Conservation (phyloP, 2,113 vertebrate species). For the Antechinus flavipes region DNA sequence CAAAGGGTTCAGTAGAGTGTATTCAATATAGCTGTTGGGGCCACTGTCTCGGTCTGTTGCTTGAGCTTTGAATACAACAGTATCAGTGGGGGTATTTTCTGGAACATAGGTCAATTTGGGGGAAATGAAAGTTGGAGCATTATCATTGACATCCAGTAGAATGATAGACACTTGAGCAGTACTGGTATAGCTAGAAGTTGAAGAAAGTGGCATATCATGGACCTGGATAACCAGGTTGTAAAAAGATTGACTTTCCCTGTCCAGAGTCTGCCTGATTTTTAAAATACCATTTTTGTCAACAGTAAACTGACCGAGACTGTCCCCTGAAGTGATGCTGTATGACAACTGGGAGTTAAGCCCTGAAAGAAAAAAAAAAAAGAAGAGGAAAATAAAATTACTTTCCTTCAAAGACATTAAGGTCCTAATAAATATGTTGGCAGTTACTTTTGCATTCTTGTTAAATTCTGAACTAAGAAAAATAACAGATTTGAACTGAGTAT, state of each 20-base stretch:
- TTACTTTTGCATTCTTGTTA: neutral
- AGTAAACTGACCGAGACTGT: conserved; percentile 90
- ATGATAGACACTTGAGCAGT: conserved; percentile 96
- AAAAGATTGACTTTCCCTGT: conserved; percentile 96
- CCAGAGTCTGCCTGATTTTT: conserved; percentile 88
- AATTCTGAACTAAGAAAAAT: neutral
- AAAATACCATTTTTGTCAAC: conserved; percentile 88
- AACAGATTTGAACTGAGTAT: neutral
- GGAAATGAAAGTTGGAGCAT: conserved; percentile 92
- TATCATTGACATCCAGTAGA: conserved; percentile 95
- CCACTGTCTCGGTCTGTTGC: conserved; percentile 94
- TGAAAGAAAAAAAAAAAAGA: conserved; percentile 77
- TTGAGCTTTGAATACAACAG: conserved; percentile 91
- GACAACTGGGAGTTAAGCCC: conserved; percentile 91
- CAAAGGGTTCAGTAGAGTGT: conserved; percentile 87
- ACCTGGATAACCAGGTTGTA: conserved; percentile 94
- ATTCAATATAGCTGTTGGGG: conserved; percentile 98
- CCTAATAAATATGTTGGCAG: neutral
- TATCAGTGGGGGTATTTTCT: conserved; percentile 95
- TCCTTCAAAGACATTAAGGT: neutral
- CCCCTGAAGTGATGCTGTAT: conserved; percentile 93
- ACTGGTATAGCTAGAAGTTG: conserved; percentile 90
- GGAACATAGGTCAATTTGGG: conserved; percentile 93
- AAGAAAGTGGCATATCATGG: conserved; percentile 89
- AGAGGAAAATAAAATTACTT: neutral